A percentile compares a stretch with the other conserved stretches of the same genome.
Conservation (phyloP, 2,888 invertebrate genomes). For the Amphipoea lucens region DNA sequence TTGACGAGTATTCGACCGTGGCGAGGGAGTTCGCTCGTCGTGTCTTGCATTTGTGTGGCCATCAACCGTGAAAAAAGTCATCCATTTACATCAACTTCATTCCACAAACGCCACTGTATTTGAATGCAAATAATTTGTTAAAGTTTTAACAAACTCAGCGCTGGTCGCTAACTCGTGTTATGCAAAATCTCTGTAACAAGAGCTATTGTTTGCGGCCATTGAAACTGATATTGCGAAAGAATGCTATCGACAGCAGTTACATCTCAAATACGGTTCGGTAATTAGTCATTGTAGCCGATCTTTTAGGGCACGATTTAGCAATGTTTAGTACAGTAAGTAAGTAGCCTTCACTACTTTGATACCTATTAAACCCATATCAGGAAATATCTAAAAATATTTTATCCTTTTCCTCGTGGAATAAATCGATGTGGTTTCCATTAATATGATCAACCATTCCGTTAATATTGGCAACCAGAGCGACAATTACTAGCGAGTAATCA, state of each 20-base stretch:
- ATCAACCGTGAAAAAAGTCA: conserved; percentile 77
- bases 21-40: conserved; percentile 66
- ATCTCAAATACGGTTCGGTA: conserved; percentile 51
- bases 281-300: conserved; percentile 39
- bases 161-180: conserved; percentile 49
- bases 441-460: background rate
- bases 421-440: conserved; percentile 11
- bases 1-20: conserved; percentile 69
- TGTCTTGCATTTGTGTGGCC: conserved; percentile 74
- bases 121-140: conserved; percentile 70
- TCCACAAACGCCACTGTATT: conserved; percentile 64
- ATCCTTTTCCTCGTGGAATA: conserved; percentile 15
- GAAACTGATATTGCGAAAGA: conserved; percentile 58
- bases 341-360: background rate
- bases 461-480: conserved; percentile 12
- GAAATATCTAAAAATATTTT: background rate
- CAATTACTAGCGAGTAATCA: conserved; percentile 36
- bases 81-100: conserved; percentile 73
- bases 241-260: conserved; percentile 56
- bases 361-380: background rate
- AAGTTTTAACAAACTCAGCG: conserved; percentile 60
- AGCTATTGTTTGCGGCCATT: conserved; percentile 59
- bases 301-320: conserved; percentile 10
- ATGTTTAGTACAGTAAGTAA: background rate
- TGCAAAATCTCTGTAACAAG: conserved; percentile 65